Conservation (phyloP, 2,797 vertebrate species). For the Cyclopterus lumpus region DNA sequence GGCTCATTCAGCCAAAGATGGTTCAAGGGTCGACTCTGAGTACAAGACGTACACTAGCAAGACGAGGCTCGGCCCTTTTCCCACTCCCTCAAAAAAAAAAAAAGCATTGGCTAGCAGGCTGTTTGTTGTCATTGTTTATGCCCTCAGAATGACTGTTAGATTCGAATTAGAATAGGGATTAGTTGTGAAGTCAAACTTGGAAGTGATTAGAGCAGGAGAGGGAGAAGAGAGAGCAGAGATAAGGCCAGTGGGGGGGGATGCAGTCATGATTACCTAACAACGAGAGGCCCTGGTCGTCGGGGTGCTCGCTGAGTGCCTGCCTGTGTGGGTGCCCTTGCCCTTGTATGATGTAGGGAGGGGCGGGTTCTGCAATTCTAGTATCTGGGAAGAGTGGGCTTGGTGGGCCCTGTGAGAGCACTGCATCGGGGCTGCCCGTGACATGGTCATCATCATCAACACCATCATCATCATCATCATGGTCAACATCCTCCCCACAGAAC, state of each 20-base stretch:
- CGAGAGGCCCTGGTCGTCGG: conserved; percentile 84
- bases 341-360: conserved; percentile 82
- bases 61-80: conserved; percentile 72
- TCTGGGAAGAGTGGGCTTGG: conserved; percentile 84
- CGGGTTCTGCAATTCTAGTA: conserved; percentile 83
- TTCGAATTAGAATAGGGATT: conserved; percentile 80
- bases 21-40: conserved; percentile 71
- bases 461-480: conserved; percentile 69
- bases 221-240: conserved; percentile 81
- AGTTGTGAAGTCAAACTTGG: conserved; percentile 84
- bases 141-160: conserved; percentile 79
- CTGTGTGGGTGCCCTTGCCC: conserved; percentile 83
- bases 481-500: conserved; percentile 70
- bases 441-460: conserved; percentile 78
- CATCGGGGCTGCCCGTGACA: conserved; percentile 80
- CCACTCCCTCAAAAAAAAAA: conserved; percentile 47
- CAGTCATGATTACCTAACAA: conserved; percentile 90
- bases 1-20: conserved; percentile 74
- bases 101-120: conserved; percentile 70
- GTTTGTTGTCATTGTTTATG: conserved; percentile 68
- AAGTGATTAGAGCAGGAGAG: conserved; percentile 84
- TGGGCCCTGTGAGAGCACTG: conserved; percentile 77
- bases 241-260: conserved; percentile 84
- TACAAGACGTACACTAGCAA: conserved; percentile 71
- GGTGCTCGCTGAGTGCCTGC: conserved; percentile 84